Percentiles rank a stretch among this genome's conserved stretches.
These are phyloP conservation scores for Sebastes hubbsi DNA, from an alignment of 2,797 vertebrate genomes.

Conservation along the genomic window DNA sequence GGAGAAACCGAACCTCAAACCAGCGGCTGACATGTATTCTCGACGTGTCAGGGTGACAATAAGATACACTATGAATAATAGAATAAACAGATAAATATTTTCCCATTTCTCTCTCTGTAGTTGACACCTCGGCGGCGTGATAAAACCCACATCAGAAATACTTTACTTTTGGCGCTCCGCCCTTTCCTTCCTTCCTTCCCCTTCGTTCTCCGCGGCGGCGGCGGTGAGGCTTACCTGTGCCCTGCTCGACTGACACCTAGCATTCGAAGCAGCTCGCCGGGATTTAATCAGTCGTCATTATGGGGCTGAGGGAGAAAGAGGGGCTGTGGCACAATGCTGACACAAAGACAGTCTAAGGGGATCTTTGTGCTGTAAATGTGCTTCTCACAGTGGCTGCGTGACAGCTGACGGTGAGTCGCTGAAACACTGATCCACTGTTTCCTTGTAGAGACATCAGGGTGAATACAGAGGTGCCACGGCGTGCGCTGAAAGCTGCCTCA, in stretches of 20 bases:
- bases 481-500: constrained; percentile 68
- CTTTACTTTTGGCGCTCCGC: constrained; percentile 61
- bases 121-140: constrained; percentile 63
- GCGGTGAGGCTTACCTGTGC: constrained; percentile 70
- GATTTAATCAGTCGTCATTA: constrained; percentile 84
- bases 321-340: constrained; percentile 72
- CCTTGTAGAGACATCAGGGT: constrained; percentile 79
- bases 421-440: constrained; percentile 79
- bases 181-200: constrained; percentile 7
- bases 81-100: constrained; percentile 82
- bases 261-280: constrained; percentile 66
- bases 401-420: constrained; percentile 75
- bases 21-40: constrained; percentile 76
- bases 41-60: constrained; percentile 77
- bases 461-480: constrained; percentile 70
- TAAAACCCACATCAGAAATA: constrained; percentile 64
- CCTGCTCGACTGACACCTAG: constrained; percentile 75
- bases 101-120: constrained; percentile 42
- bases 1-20: constrained; percentile 59
- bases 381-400: constrained; percentile 68
- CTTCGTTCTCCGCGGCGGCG: neutral
- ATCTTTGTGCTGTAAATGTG: constrained; percentile 78
- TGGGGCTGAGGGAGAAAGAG: constrained; percentile 46
- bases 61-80: constrained; percentile 84
- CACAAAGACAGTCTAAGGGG: constrained; percentile 78